Percentiles rank a stretch among this genome's conserved stretches.
These are phyloP conservation scores for Himalopsyche kuldschensis DNA, from an alignment of 2,888 invertebrate species.

Conservation along the genomic window DNA sequence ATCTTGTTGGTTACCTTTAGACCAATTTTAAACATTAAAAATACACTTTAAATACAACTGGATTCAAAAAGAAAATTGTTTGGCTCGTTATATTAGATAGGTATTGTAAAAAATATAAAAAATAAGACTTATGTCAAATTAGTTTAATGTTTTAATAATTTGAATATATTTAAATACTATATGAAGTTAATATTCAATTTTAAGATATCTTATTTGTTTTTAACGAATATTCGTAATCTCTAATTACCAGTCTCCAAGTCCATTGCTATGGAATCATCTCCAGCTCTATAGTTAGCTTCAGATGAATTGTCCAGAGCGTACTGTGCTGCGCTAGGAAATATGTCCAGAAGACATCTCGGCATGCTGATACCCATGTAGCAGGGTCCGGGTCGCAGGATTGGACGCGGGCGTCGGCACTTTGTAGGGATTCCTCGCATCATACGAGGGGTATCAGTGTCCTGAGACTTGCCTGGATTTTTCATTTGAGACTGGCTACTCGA, in stretches of 20 bases:
- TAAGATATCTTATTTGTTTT: no score
- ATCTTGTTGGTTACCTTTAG: constrained; percentile 26
- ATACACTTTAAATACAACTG: not conserved
- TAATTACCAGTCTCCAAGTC: constrained; percentile 24
- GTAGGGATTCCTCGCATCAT: not conserved
- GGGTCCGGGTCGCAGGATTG: constrained; percentile 41
- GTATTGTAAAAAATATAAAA: no score
- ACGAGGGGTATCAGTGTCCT: not conserved
- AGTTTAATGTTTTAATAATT: no score
- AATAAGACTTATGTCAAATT: no score
- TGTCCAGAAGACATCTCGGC: constrained; percentile 66
- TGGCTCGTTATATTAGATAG: no score
- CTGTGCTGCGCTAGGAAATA: constrained; percentile 61
- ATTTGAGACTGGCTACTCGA: not conserved
- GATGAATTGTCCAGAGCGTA: not conserved
- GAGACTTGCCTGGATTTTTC: not conserved
- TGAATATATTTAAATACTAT: no score
- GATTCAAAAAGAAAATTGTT: no score
- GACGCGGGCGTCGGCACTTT: constrained; percentile 34
- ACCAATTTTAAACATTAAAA: not conserved
- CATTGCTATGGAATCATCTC: constrained; percentile 28
- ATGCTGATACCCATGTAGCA: constrained; percentile 75
- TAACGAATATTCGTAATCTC: not conserved
- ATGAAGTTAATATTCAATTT: no score
- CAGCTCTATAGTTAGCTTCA: constrained; percentile 7